Base-by-base conservation (phyloP, 2,888 invertebrate species). In the Trachelus iudaicus region DNA sequence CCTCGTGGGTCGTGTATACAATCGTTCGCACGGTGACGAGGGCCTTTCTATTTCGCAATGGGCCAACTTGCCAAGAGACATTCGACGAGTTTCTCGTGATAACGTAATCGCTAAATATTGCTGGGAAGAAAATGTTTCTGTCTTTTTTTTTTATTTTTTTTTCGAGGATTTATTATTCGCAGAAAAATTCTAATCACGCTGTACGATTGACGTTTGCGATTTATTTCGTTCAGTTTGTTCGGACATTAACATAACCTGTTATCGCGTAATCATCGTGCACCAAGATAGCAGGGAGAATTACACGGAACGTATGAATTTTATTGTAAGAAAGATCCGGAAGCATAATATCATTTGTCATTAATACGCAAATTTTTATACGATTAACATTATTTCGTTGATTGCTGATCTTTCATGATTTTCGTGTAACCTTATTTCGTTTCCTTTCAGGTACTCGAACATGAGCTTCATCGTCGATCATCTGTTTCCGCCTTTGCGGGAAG, bases 391-490 rank as follows among this genome's bases (percentile, higher is more conserved):
- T 15, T 40, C 56, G 56, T 9, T 56, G 9, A 56, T 56, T 56
- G 56, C 0, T 23, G 9, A 56, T 23, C 2, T 1, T 1, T 6
- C 9, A 23, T 23, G 23, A 56, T 23, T 56, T 0, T 56, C 56
- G 9, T 56, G 11, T 34, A 4, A 13, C 34, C 4, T 13, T 71
- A 30, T 79, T 56, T 75, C 83, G 83, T 88, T 87, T 85, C 80
- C 80, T 94, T 94, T 9, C 94, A 98, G 98, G 90, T 99, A 99
- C 93, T 96, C 97, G 80, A 97, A 97, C 92, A 97, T 99, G 96
- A 96, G 96, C 83, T 96, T 96, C 92, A 95, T 98, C 84, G 98
- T 97, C 83, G 99, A 99, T 93, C 98, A 98, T 92, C 94, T 99
- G 92, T 99, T 98, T 92, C 99, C 99, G 85, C 96, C 96, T 75